Evolutionary conservation across 1,140 invertebrate genomes (phyloP).

Genomic region (Caenorhabditis brenneri): DNA sequence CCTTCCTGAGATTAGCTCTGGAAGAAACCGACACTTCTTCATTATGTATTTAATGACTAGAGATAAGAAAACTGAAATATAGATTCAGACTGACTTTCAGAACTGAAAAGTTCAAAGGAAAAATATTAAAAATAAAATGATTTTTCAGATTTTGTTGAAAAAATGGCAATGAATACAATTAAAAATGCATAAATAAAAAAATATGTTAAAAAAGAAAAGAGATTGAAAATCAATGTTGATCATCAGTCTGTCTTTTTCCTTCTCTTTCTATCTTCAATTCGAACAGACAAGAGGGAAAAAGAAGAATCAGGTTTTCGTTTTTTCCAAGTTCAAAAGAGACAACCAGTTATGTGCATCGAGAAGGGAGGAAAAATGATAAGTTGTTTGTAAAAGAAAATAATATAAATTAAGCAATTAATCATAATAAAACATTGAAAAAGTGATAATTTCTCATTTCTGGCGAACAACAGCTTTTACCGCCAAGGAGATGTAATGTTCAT

Average conservation of each 20-base stretch:
- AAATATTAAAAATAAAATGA: too few relatives aligned
- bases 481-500: background rate
- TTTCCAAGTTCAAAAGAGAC: background rate
- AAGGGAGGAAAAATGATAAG: background rate
- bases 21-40: too few relatives aligned
- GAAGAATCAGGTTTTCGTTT: background rate
- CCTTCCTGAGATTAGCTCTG: too few relatives aligned
- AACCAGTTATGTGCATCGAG: background rate
- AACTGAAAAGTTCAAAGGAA: too few relatives aligned
- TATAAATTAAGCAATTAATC: background rate
- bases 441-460: background rate
- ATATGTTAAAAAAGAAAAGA: background rate
- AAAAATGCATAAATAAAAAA: background rate
- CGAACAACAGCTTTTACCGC: background rate
- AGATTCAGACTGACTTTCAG: too few relatives aligned
- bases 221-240: constrained; percentile 42
- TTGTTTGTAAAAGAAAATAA: background rate
- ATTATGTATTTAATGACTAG: too few relatives aligned
- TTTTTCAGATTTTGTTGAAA: background rate
- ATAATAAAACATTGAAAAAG: background rate
- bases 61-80: too few relatives aligned
- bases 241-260: background rate
- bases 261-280: background rate
- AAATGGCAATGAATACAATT: background rate
- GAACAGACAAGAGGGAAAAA: background rate